phyloP scores from a whole-genome alignment of 2,113 vertebrate species.

The Brienomyrus brachyistius region DNA sequence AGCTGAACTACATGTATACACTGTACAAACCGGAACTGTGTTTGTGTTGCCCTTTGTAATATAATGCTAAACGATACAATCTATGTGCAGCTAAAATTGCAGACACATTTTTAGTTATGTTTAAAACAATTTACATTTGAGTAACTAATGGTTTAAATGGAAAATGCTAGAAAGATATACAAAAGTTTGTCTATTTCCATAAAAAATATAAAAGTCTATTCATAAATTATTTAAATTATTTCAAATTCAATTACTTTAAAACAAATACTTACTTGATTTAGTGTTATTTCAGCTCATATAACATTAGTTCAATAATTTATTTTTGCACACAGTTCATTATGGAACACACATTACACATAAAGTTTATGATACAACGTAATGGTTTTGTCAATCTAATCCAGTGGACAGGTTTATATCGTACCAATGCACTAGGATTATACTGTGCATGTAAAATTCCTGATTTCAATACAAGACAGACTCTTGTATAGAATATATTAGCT shows the following conservation, averaged over 20 bases:
- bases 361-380: background rate
- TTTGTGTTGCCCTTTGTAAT: background rate
- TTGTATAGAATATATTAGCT: background rate
- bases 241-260: background rate
- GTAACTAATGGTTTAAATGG: constrained; percentile 41
- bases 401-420: background rate
- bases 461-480: background rate
- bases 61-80: background rate
- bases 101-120: background rate
- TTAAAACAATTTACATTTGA: background rate
- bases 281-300: background rate
- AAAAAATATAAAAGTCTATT: constrained; percentile 65
- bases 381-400: background rate
- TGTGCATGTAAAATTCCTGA: background rate
- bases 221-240: constrained; percentile 54
- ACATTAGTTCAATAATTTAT: background rate
- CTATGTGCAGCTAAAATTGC: constrained; percentile 6
- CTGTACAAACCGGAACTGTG: background rate
- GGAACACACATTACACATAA: background rate
- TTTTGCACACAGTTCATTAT: background rate
- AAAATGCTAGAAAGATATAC: constrained; percentile 66
- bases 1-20: background rate
- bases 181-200: constrained; percentile 64
- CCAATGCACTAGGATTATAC: background rate
- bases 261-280: constrained; percentile 50